Evolutionary conservation across 1,140 invertebrate species (phyloP).

Genomic region (Triops cancriformis): DNA sequence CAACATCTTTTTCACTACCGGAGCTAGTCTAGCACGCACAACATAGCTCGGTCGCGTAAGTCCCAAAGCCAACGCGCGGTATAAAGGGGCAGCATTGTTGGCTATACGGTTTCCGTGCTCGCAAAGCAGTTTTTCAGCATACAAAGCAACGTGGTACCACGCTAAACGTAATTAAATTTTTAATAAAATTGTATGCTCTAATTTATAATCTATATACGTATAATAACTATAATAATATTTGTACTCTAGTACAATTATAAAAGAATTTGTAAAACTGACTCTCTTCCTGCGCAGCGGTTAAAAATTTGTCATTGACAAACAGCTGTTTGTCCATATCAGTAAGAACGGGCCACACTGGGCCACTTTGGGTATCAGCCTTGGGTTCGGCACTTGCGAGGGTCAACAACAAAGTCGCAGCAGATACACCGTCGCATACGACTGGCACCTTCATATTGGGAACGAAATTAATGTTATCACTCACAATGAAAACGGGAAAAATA

Average conservation of each 20-base stretch:
- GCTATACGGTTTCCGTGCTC: constrained; percentile 50
- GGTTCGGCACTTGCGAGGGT: constrained; percentile 49
- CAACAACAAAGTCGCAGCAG: constrained; percentile 62
- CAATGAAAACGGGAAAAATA: constrained; percentile 19
- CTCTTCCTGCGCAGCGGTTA: constrained; percentile 59
- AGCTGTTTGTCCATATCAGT: constrained; percentile 64
- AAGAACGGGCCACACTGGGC: constrained; percentile 57
- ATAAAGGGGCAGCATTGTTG: constrained; percentile 48
- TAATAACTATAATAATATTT: too few species aligned
- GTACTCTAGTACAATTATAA: constrained; percentile 22
- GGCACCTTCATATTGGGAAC: constrained; percentile 38
- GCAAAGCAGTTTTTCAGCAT: constrained; percentile 53
- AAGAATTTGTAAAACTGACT: constrained; percentile 38
- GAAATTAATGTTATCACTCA: background rate
- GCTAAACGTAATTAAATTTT: constrained; percentile 37
- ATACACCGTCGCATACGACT: constrained; percentile 67
- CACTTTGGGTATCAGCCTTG: constrained; percentile 47
- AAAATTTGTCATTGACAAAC: constrained; percentile 73
- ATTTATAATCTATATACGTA: too few species aligned
- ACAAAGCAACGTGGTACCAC: constrained; percentile 50
- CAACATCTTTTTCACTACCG: constrained; percentile 39
- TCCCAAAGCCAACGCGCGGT: constrained; percentile 54
- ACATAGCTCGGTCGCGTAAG: constrained; percentile 42
- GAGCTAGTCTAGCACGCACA: constrained; percentile 35
- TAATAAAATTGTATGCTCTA: too few species aligned